Base-by-base conservation (phyloP, 2,888 invertebrate species). In the Drosophila neotestacea region DNA sequence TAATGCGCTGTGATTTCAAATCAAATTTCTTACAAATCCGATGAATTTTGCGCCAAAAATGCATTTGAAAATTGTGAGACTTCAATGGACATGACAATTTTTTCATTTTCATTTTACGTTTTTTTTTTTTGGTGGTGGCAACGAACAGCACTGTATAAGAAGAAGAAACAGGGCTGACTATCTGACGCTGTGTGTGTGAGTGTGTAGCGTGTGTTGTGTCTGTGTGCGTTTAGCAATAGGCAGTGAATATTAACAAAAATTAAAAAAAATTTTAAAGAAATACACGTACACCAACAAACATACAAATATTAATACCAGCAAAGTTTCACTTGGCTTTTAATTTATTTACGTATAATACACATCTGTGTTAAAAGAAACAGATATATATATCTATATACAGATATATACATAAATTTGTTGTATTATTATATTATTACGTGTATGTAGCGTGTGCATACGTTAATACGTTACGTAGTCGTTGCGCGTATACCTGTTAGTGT, bases 51-150 rank as follows among this genome's bases (percentile, higher is more conserved):
- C 75, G 75, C 60, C 73, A 74, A 88, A 91, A 90, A 77, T 84
- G 77, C 73, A 78, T 77, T 83, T 89, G 78, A 91, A 91, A 91
- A 88, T 87, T 87, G 81, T 83, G 85, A 84, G 89, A 89, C 89
- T 90, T 81, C 88, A 84, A 81, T 90, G 90, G 90, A 81, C 88
- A 89, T 83, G 86, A 88, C 75, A 75, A 70, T 59, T 63, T 69
- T 87, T 54, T 22, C 22, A 22, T 22, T 22, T 69, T 66, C 54
- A 63, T 67, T 70, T 77, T 56, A 48, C 47, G 22, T 71, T 77
- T 62, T 66, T 73, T 67, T 86, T 81, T 88, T 81, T 81, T 73
- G 82, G 88, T 89, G 84, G 89, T 89, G 79, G 81, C 81, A 83
- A 81, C 77, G 70, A 82, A 73, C 73, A 74, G 74, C 75, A 70